phyloP scores from a whole-genome alignment of 2,888 invertebrate species.

The Priocnemis perturbator region DNA sequence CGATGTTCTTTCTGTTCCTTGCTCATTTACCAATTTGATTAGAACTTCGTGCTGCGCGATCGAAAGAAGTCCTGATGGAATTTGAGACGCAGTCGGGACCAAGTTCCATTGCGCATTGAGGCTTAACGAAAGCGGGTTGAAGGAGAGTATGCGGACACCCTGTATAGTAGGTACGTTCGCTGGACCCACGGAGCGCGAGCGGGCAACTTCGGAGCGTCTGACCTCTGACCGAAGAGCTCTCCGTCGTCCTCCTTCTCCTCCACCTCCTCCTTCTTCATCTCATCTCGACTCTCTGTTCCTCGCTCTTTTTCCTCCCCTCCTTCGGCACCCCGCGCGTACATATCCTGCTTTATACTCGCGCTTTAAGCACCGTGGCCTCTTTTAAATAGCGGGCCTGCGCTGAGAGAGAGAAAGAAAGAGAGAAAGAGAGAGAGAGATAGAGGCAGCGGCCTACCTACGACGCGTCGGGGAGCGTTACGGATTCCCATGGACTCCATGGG shows the following conservation, averaged over 20 bases:
- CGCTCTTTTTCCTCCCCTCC: slow-evolving; percentile 30
- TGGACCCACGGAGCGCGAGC: slow-evolving; percentile 65
- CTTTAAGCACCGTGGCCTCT: slow-evolving; percentile 63
- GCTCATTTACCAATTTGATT: no score
- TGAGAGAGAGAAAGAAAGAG: no score
- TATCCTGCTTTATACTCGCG: slow-evolving; percentile 63
- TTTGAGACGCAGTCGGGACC: no score
- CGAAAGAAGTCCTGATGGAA: no score
- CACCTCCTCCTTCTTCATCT: slow-evolving; percentile 22
- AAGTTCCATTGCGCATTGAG: no score
- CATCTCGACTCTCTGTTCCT: slow-evolving; percentile 27
- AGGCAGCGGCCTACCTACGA: slow-evolving; percentile 29
- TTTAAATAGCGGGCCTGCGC: slow-evolving; percentile 62
- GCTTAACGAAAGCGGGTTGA: no score
- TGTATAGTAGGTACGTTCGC: slow-evolving; percentile 53
- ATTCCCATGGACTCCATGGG: slow-evolving; percentile 31
- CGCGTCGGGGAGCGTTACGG: slow-evolving; percentile 46
- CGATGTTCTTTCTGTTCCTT: no score
- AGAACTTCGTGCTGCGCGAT: no score
- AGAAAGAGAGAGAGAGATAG: no score
- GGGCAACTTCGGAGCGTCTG: slow-evolving; percentile 69
- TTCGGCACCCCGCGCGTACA: slow-evolving; percentile 43
- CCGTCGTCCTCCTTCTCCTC: slow-evolving; percentile 55
- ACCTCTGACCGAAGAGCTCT: slow-evolving; percentile 69
- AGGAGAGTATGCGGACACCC: slow-evolving; percentile 40